These are phyloP conservation scores for Drosophila austrosaltans DNA, from an alignment of 2,888 invertebrate species.

Conservation along the genomic window DNA sequence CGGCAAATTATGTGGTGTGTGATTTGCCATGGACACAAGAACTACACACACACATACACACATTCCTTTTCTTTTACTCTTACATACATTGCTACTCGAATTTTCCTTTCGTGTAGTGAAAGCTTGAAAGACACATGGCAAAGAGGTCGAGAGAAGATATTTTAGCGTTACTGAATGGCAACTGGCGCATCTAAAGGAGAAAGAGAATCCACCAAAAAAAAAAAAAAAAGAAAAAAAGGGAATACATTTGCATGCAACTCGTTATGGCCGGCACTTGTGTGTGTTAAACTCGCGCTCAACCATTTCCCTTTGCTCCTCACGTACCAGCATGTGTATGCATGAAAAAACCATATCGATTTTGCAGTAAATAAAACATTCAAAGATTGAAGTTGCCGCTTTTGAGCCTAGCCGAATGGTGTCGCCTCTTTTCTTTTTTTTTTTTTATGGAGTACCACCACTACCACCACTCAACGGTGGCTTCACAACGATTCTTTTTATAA, in stretches of 20 bases:
- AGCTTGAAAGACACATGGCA: slow-evolving; percentile 43
- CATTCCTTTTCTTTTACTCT: slow-evolving; percentile 30
- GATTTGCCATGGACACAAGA: slow-evolving; percentile 69
- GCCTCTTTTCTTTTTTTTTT: slow-evolving; percentile 58
- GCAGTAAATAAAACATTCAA: slow-evolving; percentile 78
- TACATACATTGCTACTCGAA: slow-evolving; percentile 19
- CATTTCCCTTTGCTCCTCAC: slow-evolving; percentile 18
- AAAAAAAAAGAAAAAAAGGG: slow-evolving; percentile 16
- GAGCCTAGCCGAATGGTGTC: slow-evolving; percentile 78
- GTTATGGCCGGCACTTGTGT: slow-evolving; percentile 75
- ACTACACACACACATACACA: slow-evolving; percentile 9
- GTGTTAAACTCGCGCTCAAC: slow-evolving; percentile 69
- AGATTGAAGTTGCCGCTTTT: slow-evolving; percentile 78
- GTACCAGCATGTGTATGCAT: slow-evolving; percentile 39
- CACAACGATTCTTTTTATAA: slow-evolving; percentile 76
- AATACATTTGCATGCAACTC: slow-evolving; percentile 77
- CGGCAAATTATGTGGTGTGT: slow-evolving; percentile 80
- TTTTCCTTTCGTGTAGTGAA: slow-evolving; percentile 29
- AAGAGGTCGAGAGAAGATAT: slow-evolving; percentile 54
- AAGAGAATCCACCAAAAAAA: slow-evolving; percentile 25
- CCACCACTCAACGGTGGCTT: slow-evolving; percentile 20
- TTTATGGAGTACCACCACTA: slow-evolving; percentile 43
- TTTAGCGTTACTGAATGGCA: slow-evolving; percentile 46
- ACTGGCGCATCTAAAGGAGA: slow-evolving; percentile 23
- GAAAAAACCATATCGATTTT: slow-evolving; percentile 73